These are phyloP conservation scores for Dolichomitus sp. DNA, from an alignment of 2,888 invertebrate species.

Conservation along the genomic window DNA sequence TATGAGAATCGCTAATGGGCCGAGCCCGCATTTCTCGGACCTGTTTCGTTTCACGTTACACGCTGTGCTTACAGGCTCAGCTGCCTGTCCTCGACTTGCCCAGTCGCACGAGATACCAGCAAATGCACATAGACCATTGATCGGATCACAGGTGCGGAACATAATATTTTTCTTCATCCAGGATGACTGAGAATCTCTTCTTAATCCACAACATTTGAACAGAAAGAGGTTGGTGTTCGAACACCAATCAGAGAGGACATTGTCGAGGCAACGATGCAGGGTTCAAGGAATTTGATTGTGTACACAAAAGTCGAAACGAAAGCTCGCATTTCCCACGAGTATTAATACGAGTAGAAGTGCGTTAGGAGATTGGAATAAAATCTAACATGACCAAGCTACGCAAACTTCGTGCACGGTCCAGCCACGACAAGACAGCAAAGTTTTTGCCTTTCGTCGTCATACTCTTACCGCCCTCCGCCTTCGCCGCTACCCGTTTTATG, in stretches of 20 bases:
- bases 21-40: constrained; percentile 59
- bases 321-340: constrained; percentile 48
- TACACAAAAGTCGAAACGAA: constrained; percentile 9
- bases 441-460: constrained; percentile 52
- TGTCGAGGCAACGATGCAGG: no score
- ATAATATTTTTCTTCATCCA: not conserved
- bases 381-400: constrained; percentile 62
- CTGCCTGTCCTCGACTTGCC: not conserved
- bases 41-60: constrained; percentile 51
- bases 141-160: not conserved
- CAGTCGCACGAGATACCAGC: not conserved
- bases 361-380: constrained; percentile 72
- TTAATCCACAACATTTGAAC: not conserved
- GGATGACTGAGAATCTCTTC: not conserved
- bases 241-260: not conserved
- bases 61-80: not conserved
- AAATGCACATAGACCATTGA: not conserved
- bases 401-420: constrained; percentile 54
- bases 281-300: not conserved
- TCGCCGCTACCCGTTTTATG: constrained; percentile 76
- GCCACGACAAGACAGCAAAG: constrained; percentile 44
- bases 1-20: constrained; percentile 49
- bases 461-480: constrained; percentile 19
- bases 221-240: not conserved
- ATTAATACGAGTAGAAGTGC: constrained; percentile 15